phyloP scores from a whole-genome alignment of 1,140 invertebrate genomes.

The Probaryconus sp. region DNA sequence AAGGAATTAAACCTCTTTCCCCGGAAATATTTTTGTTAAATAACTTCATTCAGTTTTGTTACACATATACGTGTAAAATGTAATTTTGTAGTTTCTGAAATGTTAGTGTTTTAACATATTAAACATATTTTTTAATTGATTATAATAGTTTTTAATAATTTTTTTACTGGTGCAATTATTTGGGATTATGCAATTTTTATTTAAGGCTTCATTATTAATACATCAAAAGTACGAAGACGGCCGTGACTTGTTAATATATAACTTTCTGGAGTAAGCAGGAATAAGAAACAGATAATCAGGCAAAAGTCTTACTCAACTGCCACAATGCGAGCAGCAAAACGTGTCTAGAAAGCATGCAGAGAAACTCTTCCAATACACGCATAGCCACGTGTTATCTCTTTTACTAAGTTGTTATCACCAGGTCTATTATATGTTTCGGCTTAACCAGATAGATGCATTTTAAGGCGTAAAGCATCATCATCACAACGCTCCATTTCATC shows the following conservation, averaged over 20 bases:
- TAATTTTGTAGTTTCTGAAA: too few relatives aligned
- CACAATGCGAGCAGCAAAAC: conserved; percentile 65
- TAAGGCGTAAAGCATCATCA: conserved; percentile 20
- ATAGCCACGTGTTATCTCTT: conserved; percentile 58
- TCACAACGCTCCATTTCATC: conserved; percentile 37
- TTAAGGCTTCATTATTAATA: too few relatives aligned
- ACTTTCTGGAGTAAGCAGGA: conserved; percentile 55
- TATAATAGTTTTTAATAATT: too few relatives aligned
- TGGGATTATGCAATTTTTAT: too few relatives aligned
- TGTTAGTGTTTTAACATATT: too few relatives aligned
- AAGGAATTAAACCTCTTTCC: too few relatives aligned
- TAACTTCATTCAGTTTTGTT: too few relatives aligned
- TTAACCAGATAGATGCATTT: conserved; percentile 38
- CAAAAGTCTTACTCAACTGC: conserved; percentile 60
- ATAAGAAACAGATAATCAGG: conserved; percentile 55
- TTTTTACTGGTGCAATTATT: too few relatives aligned
- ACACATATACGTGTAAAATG: too few relatives aligned
- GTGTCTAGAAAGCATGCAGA: conserved; percentile 77
- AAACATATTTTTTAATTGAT: too few relatives aligned
- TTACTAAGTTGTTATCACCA: conserved; percentile 51
- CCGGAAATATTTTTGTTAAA: too few relatives aligned
- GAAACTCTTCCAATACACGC: conserved; percentile 75
- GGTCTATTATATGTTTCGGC: conserved; percentile 43
- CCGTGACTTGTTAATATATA: conserved; percentile 49
- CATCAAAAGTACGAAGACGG: conserved; percentile 44